Conservation (phyloP, 2,797 vertebrate species). For the Poeciliopsis presidionis region DNA sequence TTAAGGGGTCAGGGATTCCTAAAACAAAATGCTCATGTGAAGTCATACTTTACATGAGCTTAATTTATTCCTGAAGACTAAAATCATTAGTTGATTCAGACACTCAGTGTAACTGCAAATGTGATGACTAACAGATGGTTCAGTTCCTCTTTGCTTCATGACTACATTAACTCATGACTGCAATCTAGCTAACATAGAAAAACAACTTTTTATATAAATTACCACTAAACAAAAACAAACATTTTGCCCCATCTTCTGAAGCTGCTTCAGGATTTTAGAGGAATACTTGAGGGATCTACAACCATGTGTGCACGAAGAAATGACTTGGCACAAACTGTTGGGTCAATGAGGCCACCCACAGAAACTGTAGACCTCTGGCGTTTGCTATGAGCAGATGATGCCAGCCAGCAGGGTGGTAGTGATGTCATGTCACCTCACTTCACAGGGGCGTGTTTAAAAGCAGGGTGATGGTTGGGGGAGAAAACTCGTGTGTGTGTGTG, state of each 20-base stretch:
- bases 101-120: conserved; percentile 27
- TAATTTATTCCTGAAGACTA: conserved; percentile 34
- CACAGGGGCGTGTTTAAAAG: conserved; percentile 24
- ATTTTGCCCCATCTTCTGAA: conserved; percentile 10
- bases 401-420: conserved; percentile 37
- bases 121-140: conserved; percentile 52
- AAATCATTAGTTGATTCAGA: conserved; percentile 44
- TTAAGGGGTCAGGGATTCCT: background rate
- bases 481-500: background rate
- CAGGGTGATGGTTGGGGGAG: conserved; percentile 1
- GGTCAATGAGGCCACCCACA: conserved; percentile 40
- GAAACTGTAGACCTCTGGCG: conserved; percentile 50
- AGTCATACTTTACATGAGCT: conserved; percentile 7
- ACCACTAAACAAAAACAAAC: conserved; percentile 9
- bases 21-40: background rate
- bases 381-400: conserved; percentile 43
- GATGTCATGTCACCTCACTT: conserved; percentile 62
- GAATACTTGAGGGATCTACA: conserved; percentile 29
- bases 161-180: conserved; percentile 44
- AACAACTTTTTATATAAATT: conserved; percentile 9
- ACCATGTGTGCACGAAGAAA: conserved; percentile 22
- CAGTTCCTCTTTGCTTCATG: conserved; percentile 22
- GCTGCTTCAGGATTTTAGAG: conserved; percentile 1
- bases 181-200: conserved; percentile 19
- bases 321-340: conserved; percentile 35